A percentile compares a stretch with the other conserved stretches of the same genome.
These are phyloP conservation scores for Mirounga angustirostris DNA, from an alignment of 2,113 vertebrate species.

Conservation along the genomic window DNA sequence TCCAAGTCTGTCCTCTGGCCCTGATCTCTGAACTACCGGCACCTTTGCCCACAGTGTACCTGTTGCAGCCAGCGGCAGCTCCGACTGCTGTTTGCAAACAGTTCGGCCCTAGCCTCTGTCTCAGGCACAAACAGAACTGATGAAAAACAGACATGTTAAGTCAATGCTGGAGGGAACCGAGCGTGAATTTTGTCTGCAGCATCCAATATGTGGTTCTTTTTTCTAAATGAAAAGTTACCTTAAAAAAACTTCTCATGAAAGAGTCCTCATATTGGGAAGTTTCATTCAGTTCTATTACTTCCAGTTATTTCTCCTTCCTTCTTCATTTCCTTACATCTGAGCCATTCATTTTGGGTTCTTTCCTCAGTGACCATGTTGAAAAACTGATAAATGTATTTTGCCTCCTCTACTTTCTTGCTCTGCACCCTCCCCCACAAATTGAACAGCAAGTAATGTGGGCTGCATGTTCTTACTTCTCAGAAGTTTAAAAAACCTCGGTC, in stretches of 20 bases:
- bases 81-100: not conserved
- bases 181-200: not conserved
- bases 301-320: not conserved
- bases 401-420: not conserved
- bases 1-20: not conserved
- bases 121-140: not conserved
- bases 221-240: not conserved
- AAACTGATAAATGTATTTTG: not conserved
- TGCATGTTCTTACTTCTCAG: not conserved
- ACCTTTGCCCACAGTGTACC: too few species aligned
- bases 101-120: not conserved
- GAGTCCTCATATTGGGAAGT: not conserved
- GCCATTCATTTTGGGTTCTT: not conserved
- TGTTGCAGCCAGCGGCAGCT: not conserved
- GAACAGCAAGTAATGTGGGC: not conserved
- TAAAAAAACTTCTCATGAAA: not conserved
- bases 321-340: not conserved
- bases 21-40: too few species aligned
- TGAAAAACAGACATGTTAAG: not conserved
- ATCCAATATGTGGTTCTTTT: not conserved
- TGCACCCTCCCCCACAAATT: not conserved
- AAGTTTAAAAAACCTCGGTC: not conserved
- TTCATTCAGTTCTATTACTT: not conserved
- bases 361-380: not conserved
- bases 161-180: not conserved